These are phyloP conservation scores for Platorchestia sp. DNA, from an alignment of 1,140 invertebrate genomes.

Conservation along the genomic window DNA sequence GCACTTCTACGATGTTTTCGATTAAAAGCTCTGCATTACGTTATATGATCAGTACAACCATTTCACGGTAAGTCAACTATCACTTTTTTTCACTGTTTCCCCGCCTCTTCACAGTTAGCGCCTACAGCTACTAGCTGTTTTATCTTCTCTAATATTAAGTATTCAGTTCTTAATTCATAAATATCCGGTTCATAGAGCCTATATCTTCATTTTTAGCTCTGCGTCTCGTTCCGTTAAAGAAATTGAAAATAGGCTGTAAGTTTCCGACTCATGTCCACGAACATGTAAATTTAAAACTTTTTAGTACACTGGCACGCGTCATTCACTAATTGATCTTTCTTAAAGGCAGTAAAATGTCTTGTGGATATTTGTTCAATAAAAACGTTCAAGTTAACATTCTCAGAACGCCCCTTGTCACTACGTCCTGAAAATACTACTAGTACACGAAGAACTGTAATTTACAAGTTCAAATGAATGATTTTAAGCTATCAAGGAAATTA, in stretches of 20 bases:
- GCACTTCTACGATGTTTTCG: background rate
- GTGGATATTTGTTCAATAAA: background rate
- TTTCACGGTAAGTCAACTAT: background rate
- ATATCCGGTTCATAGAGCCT: too few relatives aligned
- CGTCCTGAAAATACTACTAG: background rate
- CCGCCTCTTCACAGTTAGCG: background rate
- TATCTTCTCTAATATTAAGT: background rate
- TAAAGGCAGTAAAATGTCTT: background rate
- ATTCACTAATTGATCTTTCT: background rate
- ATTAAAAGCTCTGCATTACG: background rate
- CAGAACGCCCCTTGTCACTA: background rate
- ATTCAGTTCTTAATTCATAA: too few relatives aligned
- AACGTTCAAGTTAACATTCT: background rate
- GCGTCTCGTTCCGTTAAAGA: background rate
- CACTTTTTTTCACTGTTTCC: background rate
- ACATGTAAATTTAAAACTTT: too few relatives aligned
- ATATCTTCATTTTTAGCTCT: too few relatives aligned
- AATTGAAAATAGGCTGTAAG: background rate
- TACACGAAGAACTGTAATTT: background rate
- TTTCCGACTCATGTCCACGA: background rate
- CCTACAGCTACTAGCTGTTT: background rate
- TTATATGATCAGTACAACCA: background rate
- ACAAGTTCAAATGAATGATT: background rate
- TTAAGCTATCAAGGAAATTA: background rate
- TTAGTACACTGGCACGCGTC: background rate